Base-by-base conservation (phyloP, 2,113 vertebrate genomes). In the Trogon melanurus region DNA sequence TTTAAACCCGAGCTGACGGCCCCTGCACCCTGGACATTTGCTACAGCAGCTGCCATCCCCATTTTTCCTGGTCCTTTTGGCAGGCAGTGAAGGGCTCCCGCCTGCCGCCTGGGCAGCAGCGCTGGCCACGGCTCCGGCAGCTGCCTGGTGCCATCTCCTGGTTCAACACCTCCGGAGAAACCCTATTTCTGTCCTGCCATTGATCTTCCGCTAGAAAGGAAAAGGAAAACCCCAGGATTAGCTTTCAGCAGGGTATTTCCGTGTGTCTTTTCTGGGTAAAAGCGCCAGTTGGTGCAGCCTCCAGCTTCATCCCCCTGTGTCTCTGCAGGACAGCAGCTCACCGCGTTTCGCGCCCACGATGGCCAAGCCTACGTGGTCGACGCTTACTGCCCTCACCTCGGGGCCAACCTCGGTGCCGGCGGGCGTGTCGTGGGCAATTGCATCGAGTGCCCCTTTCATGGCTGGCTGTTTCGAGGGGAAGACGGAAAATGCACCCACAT, bases 361-460 rank as follows among this genome's bases (percentile, higher is more conserved):
- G 98, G 98, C 16, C 96, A 74, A 26, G 98, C 95, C 34, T 94
- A 97, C 2, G 98, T 98, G 50, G 64, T 98, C 16, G 98, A 98
- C 4, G 96, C 98, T 21, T 98, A 98, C 90, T 98, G 98, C 79
- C 99, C 98, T 12, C 98, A 98, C 78, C 97, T 99, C 13, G 98
- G 98, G 1, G 98, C 98, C 47, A 98, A 97, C 95, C 93, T 98
- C 44, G 96, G 97, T 0, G 96, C 98, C 3, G 98, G 98, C 0
- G 98, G 98, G 30, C 94, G 71, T 2, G 98, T 99, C 50, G 85
- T 98, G 45, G 98, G 98, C 30, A 91, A 73, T 51, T 99, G 98
- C 83, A 97, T 98, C 1, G 98, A 99, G 60, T 98, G 98, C 70
- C 99, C 98, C 0, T 99, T 98, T 87, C 99, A 98, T 1, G 98